Conservation (phyloP, 2,888 invertebrate genomes). For the Sinohyriopsis cumingii region DNA sequence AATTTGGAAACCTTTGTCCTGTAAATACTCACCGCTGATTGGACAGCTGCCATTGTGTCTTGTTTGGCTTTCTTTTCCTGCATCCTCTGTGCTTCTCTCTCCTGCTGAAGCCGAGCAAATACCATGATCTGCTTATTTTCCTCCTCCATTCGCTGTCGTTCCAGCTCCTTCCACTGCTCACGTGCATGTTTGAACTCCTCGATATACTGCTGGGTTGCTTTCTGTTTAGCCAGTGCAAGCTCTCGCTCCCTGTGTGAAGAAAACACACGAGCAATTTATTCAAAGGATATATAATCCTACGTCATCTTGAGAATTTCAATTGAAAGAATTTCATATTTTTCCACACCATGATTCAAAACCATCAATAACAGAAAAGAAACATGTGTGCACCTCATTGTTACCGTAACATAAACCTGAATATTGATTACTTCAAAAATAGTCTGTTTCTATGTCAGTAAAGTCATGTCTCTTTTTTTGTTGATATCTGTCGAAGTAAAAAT, state of each 20-base stretch:
- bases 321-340: too few species aligned
- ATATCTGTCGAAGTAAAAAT: too few species aligned
- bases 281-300: not conserved
- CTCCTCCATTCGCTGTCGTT: conserved; percentile 66
- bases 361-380: too few species aligned
- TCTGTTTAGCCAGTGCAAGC: conserved; percentile 61
- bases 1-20: too few species aligned
- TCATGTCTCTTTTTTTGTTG: too few species aligned
- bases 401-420: not conserved
- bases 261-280: not conserved
- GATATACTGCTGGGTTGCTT: conserved; percentile 67
- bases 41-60: conserved; percentile 58
- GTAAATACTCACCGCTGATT: conserved; percentile 53
- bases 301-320: not conserved
- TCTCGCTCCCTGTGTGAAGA: conserved; percentile 62
- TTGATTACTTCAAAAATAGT: too few species aligned
- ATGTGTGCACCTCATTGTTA: not conserved
- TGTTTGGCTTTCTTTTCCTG: conserved; percentile 66
- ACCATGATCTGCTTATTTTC: conserved; percentile 67
- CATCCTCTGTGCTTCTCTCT: conserved; percentile 61
- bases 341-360: too few species aligned
- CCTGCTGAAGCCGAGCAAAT: conserved; percentile 63
- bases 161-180: conserved; percentile 68
- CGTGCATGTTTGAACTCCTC: conserved; percentile 67
- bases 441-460: too few species aligned